Percentiles rank a stretch among this genome's conserved stretches.
Evolutionary conservation across 2,113 vertebrate genomes (phyloP).

Genomic region (Xiphias gladius): DNA sequence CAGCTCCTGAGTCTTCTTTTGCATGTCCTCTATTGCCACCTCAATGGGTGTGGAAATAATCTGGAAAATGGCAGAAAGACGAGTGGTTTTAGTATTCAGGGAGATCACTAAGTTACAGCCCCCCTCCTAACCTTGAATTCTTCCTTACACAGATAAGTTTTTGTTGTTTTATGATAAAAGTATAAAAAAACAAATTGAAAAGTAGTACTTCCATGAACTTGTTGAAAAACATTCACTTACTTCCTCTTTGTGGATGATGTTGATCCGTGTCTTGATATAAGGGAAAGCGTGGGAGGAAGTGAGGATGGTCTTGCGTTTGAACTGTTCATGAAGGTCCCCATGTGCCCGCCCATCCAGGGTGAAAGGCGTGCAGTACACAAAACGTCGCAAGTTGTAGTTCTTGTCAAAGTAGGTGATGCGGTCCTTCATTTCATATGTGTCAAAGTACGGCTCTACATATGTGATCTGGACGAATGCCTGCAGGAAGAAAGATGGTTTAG

Average conservation of each 20-base stretch:
- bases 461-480: conserved; percentile 99
- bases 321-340: conserved; percentile 97
- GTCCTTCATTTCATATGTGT: conserved; percentile 99
- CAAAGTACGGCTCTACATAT: conserved; percentile 97
- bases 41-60: conserved; percentile 97
- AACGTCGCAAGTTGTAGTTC: conserved; percentile 97
- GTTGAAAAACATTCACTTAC: conserved; percentile 69
- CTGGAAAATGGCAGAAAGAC: conserved; percentile 72
- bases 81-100: not conserved
- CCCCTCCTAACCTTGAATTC: not conserved
- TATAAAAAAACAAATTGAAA: not conserved
- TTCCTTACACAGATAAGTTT: not conserved
- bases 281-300: conserved; percentile 98
- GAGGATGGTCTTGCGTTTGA: conserved; percentile 97
- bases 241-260: conserved; percentile 98
- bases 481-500: not conserved
- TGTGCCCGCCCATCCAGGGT: conserved; percentile 97
- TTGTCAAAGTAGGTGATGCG: conserved; percentile 99
- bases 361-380: conserved; percentile 99
- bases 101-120: not conserved
- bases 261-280: conserved; percentile 99
- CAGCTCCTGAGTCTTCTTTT: conserved; percentile 98
- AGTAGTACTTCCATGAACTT: not conserved
- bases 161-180: too few relatives aligned
- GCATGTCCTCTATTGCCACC: conserved; percentile 99